phyloP scores from a whole-genome alignment of 2,888 invertebrate species.

The Ornithoptera alexandrae region DNA sequence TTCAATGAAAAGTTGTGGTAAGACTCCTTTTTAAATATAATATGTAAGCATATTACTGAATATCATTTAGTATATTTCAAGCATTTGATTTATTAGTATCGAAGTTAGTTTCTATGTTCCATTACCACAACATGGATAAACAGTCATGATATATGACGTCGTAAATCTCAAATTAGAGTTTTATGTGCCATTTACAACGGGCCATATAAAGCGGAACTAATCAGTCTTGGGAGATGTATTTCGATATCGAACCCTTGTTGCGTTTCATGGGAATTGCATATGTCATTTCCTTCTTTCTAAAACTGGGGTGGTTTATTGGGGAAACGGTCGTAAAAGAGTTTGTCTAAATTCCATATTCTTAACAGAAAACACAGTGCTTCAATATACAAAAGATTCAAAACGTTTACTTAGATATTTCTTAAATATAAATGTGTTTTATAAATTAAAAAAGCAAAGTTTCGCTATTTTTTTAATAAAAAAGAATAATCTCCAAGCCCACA shows the following conservation, averaged over 20 bases:
- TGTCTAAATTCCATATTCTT: slow-evolving; percentile 19
- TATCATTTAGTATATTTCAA: slow-evolving; percentile 18
- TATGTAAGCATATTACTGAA: slow-evolving; percentile 1
- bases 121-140: slow-evolving; percentile 56
- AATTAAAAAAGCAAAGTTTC: no score
- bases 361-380: neutral
- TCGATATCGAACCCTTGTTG: slow-evolving; percentile 42
- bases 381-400: neutral
- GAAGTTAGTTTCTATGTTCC: slow-evolving; percentile 31
- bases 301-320: slow-evolving; percentile 44
- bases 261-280: slow-evolving; percentile 38
- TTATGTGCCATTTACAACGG: slow-evolving; percentile 54
- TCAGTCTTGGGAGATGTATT: slow-evolving; percentile 52
- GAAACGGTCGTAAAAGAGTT: slow-evolving; percentile 38
- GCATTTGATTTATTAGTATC: slow-evolving; percentile 31
- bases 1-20: neutral
- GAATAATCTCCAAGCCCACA: no score
- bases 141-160: slow-evolving; percentile 61
- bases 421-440: no score
- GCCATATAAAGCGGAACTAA: slow-evolving; percentile 63
- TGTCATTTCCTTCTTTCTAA: slow-evolving; percentile 36
- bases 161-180: slow-evolving; percentile 69
- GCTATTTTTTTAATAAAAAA: no score
- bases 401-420: no score
- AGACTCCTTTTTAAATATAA: slow-evolving; percentile 4